Percentiles rank a stretch among this genome's conserved stretches.
Conservation (phyloP, 2,797 vertebrate genomes). For the Chelon labrosus region DNA sequence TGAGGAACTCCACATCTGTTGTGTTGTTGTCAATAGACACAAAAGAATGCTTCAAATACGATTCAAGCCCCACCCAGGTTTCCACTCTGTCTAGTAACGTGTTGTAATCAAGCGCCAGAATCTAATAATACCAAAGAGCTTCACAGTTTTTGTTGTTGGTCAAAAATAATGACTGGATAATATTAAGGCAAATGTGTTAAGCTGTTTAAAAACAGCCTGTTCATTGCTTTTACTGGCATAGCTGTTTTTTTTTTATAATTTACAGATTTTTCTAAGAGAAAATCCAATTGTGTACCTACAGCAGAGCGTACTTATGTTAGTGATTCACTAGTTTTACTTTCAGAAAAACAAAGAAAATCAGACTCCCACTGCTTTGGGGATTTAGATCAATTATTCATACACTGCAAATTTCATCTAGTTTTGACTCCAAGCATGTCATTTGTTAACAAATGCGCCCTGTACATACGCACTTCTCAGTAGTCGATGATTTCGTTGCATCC, state of each 20-base stretch:
- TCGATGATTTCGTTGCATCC: background rate
- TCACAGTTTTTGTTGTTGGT: background rate
- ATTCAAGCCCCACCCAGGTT: background rate
- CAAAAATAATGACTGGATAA: background rate
- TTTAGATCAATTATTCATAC: slow-evolving; percentile 14
- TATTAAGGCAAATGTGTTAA: background rate
- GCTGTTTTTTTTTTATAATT: background rate
- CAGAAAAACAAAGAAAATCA: background rate
- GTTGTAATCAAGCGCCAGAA: background rate
- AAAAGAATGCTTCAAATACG: background rate
- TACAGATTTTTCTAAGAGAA: background rate
- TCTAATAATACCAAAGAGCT: background rate
- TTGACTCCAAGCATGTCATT: background rate
- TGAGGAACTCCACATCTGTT: background rate
- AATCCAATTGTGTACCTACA: background rate
- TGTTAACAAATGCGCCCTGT: background rate
- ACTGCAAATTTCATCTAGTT: slow-evolving; percentile 2
- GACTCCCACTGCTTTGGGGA: background rate
- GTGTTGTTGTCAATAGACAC: background rate
- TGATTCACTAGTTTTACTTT: background rate
- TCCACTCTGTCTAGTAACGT: background rate
- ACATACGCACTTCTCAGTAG: background rate
- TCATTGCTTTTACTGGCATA: background rate
- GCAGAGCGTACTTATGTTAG: background rate
- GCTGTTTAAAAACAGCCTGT: background rate